phyloP scores from a whole-genome alignment of 2,797 vertebrate species.

The Macrochelys suwanniensis region DNA sequence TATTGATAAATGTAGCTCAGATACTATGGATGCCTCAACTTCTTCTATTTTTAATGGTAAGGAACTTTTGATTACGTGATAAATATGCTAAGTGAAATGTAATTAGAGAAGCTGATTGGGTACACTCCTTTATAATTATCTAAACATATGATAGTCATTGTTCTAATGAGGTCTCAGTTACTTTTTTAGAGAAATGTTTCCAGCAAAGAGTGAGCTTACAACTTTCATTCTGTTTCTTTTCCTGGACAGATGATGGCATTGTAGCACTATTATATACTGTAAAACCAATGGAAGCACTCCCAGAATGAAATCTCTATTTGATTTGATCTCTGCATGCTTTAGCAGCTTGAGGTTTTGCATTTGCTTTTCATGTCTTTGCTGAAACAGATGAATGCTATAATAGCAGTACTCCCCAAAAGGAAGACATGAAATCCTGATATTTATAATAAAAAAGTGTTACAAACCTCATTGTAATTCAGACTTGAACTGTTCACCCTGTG shows the following conservation, averaged over 20 bases:
- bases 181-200: not conserved
- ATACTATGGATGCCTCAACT: not conserved
- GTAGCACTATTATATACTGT: constrained; percentile 55
- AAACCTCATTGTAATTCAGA: constrained; percentile 82
- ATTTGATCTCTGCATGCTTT: constrained; percentile 55
- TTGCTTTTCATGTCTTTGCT: constrained; percentile 71
- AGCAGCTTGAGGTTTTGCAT: constrained; percentile 67
- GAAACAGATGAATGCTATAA: constrained; percentile 77
- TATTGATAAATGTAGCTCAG: not conserved
- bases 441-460: constrained; percentile 76
- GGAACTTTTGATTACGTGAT: not conserved
- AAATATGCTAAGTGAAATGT: not conserved
- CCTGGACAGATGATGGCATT: constrained; percentile 81
- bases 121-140: not conserved
- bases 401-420: constrained; percentile 76
- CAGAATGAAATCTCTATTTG: constrained; percentile 62
- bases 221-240: constrained; percentile 46
- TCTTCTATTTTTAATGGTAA: not conserved
- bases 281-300: constrained; percentile 65
- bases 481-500: constrained; percentile 80
- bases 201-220: constrained; percentile 17
- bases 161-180: not conserved
- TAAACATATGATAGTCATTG: not conserved
- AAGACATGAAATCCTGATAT: constrained; percentile 79
- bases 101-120: not conserved